Percentiles rank a stretch among this genome's conserved stretches.
These are phyloP conservation scores for Lycophotia porphyrea DNA, from an alignment of 2,888 invertebrate species.

Conservation along the genomic window DNA sequence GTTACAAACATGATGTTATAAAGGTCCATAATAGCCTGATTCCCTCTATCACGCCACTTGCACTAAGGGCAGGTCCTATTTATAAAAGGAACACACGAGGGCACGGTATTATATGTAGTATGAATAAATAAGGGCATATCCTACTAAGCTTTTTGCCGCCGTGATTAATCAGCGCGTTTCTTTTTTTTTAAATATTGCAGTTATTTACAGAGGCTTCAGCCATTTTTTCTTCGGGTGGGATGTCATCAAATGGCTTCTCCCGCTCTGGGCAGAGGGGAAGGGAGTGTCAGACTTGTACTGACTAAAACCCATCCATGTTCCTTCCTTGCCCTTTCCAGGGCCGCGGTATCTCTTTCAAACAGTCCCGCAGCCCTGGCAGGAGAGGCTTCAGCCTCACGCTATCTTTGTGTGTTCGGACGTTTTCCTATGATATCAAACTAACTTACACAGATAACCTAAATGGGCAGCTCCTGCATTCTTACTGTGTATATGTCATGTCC, in stretches of 20 bases:
- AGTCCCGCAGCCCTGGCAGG: no score
- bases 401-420: not conserved
- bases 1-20: not conserved
- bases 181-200: not conserved
- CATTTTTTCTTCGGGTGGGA: no score
- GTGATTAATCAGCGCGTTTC: not conserved
- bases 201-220: not conserved
- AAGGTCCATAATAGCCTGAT: not conserved
- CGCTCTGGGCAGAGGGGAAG: no score
- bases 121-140: constrained; percentile 20
- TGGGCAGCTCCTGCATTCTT: not conserved
- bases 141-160: not conserved
- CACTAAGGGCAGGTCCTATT: not conserved
- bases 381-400: not conserved
- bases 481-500: no score
- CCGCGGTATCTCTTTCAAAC: no score
- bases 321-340: no score
- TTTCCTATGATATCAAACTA: not conserved
- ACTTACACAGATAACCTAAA: not conserved
- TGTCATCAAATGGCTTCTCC: no score
- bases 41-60: constrained; percentile 7
- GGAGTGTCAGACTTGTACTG: no score
- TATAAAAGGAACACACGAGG: constrained; percentile 9
- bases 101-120: not conserved
- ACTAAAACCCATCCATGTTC: no score